Base-by-base conservation (phyloP, 2,113 vertebrate species). In the Columbina picui region DNA sequence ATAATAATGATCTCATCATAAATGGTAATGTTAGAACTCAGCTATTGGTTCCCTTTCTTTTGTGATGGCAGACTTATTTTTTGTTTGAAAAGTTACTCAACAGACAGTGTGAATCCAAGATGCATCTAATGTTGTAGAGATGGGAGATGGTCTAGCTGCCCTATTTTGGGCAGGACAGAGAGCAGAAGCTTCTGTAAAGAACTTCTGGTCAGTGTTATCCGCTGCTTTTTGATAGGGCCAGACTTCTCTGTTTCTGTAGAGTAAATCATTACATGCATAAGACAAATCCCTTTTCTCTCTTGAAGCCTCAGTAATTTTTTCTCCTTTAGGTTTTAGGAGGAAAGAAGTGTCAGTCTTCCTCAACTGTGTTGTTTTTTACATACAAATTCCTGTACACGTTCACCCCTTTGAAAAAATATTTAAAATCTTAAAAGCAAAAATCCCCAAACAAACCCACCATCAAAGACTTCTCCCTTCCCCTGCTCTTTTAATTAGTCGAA, bases 61-160 rank as follows among this genome's bases (percentile, higher is more conserved):
- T 79, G 53, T 67, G 82, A 79, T 55, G 67, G 71, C 61, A 73
- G 84, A 12, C 43, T 64, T 85, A 13, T 4, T 65, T 65, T 87
- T 76, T n/a, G 19, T 81, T 89, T 91, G 69, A 87, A 91, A 84
- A 73, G 65, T 34, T 87, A 87, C 84, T 55, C 67, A 65, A n/a
- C 30, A 75, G 87, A 30, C 45, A 69, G 26, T 0, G 3, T 69
- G 82, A 80, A 83, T 67, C 57, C 78, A 49, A 89, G 82, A 3
- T 15, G 3, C 55, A 47, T 21, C 34, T 77, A 18, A 65, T 60
- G 52, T 1, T 60, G 52, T 1, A 10, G 43, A 26, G 64, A 27
- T 80, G 61, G 71, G 59, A 41, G 57, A 15, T 49, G 56, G 47
- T 70, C 26, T 69, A 9, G 34, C 63, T 93, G 64, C 68, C 78